Conservation (phyloP, 2,797 vertebrate species). For the Prionace glauca region DNA sequence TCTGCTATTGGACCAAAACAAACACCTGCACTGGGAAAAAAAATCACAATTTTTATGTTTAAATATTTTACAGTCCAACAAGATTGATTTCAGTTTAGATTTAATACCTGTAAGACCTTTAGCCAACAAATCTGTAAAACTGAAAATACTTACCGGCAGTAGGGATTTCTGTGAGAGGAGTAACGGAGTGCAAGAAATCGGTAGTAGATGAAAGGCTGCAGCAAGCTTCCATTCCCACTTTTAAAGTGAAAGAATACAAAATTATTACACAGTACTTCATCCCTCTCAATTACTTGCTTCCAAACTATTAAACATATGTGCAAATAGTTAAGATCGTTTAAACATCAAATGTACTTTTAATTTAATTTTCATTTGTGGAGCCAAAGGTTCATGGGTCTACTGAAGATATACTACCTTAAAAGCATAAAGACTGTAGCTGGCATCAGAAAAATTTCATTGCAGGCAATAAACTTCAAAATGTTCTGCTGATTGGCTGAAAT, state of each 20-base stretch:
- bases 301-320: background rate
- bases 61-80: background rate
- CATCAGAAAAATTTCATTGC: constrained; percentile 98
- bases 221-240: constrained; percentile 91
- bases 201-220: constrained; percentile 97
- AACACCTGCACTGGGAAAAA: background rate
- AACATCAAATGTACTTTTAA: background rate
- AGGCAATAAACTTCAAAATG: constrained; percentile 95
- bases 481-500: constrained; percentile 91
- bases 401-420: constrained; percentile 64
- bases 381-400: no score
- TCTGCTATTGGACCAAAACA: no score
- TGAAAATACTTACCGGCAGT: constrained; percentile 79
- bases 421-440: constrained; percentile 97
- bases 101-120: background rate
- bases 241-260: constrained; percentile 45
- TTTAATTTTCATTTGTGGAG: background rate
- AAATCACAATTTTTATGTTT: background rate
- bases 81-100: background rate
- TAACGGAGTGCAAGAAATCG: constrained; percentile 94
- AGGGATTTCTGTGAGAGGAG: constrained; percentile 91
- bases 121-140: background rate
- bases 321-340: background rate
- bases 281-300: background rate
- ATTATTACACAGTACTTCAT: background rate